Base-by-base conservation (phyloP, 2,888 invertebrate genomes). In the Chrysolina haemoptera region DNA sequence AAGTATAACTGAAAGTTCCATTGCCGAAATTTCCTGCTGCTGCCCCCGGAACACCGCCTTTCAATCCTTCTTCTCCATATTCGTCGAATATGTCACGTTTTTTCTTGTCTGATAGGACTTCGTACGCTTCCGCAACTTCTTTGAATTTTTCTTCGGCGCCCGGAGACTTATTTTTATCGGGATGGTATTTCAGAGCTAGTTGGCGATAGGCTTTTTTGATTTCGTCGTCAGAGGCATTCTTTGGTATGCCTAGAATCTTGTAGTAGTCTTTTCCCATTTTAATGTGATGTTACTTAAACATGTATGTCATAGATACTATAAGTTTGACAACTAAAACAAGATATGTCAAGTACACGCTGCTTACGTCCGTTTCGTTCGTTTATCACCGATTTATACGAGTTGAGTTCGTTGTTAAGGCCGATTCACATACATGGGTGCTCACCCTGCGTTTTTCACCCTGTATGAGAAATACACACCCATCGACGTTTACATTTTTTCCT, bases 241-340 rank as follows among this genome's bases (percentile, higher is more conserved):
- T 95, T 70, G 90, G 83, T 75, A 99, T 91, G 78, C 97, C 98
- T 75, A 99, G 90, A 85, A 95, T 96, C 89, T 95, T 95, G 88
- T 99, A 99, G 87, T 97, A 99, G 88, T 98, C 98, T 90, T 98
- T 98, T 69, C 96, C 98, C 98, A 98, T 98, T 35, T 35, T n/a
- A n/a, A 8, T 9, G 1, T 6, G 0, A 22, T n/a, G 6, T 0
- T 8, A 27, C 27, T 12, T 1, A 6, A 35, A 10, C 27, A 59
- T 27, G 27, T 1, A 59, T 59, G 22, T 27, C 27, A 53, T n/a
- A n/a, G 1, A 27, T 55, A 27, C 53, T 53, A 20, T 59, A 27
- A 35, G 27, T 59, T 22, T 59, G 59, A 59, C 59, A 35, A 27
- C 1, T 8, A 1, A 9, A 16, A 50, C 43, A 5, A 43, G 43